Base-by-base conservation (phyloP, 2,797 vertebrate species). In the Melanotaenia nigrans region DNA sequence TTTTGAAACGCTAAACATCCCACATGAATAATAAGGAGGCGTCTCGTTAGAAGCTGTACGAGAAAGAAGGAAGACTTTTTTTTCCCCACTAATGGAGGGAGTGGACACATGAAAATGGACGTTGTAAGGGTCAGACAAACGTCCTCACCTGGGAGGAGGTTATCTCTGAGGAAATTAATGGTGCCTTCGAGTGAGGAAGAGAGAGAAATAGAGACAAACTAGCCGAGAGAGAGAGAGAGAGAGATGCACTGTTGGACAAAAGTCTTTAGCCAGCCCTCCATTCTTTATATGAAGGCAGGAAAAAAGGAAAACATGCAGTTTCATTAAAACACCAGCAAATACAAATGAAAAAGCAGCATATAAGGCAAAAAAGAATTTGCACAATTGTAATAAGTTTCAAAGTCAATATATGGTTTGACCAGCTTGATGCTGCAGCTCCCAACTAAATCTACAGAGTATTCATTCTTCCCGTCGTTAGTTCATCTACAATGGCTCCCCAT, bases 1-100 rank as follows among this genome's bases (percentile, higher is more conserved):
- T 83, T 85, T 68, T 65, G 14, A 85, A 75, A 87, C 75, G 74
- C 65, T 75, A 89, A 90, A 80, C 79, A 82, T 75, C 82, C 70
- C 70, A 64, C 73, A 68, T 75, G 79, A 83, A 79, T 89, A 79
- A 80, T 73, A 82, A 89, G 70, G 49, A 59, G 71, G n/a, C 20
- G 71, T 56, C 73, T 75, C 56, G 73, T 75, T 73, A 75, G 66
- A 18, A 55, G 61, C 30, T 0, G 13, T 28, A 7, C 66, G 63
- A 57, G 28, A 30, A 22, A 25, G 73, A 30, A 32, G 28, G 55
- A 30, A 68, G 67, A 18, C 12, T 20, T 5, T 57, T 68, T 38
- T 22, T 61, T 38, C 1, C 28, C 53, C 20, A 6, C 36, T 32
- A 45, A 20, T 53, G 28, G 40, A 47, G 71, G 61, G 62, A 78